These are phyloP conservation scores for Pseudomyrmex dendroicus DNA, from an alignment of 1,140 invertebrate species.

Conservation along the genomic window DNA sequence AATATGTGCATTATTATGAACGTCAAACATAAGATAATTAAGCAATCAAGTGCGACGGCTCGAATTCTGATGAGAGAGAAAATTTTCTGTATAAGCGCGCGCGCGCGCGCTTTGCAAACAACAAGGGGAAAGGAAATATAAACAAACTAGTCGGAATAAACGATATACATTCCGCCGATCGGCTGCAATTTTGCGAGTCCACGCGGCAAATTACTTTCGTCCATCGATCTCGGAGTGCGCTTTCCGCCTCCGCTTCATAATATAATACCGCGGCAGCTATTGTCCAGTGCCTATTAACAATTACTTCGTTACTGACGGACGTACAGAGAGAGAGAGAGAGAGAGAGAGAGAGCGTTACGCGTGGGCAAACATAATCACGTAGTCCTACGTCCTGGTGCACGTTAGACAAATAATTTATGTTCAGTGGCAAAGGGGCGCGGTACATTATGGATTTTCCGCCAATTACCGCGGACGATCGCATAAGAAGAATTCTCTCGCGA, in stretches of 20 bases:
- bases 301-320: constrained; percentile 2
- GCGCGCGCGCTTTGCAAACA: not conserved
- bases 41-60: not conserved
- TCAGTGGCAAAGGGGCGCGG: no score
- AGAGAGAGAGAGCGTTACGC: no score
- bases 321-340: no score
- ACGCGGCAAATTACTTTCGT: constrained; percentile 41
- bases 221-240: constrained; percentile 16
- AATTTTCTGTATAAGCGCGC: not conserved
- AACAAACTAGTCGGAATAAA: constrained; percentile 5
- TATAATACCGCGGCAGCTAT: constrained; percentile 15
- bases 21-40: no score
- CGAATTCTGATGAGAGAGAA: not conserved
- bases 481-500: no score
- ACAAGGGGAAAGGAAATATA: not conserved
- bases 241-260: not conserved
- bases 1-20: no score
- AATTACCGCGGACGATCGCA: no score
- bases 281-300: constrained; percentile 16
- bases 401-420: no score
- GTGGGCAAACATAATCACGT: no score
- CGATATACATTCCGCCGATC: constrained; percentile 16
- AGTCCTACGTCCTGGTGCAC: not conserved
- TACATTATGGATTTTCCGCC: no score
- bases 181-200: constrained; percentile 2